Evolutionary conservation across 2,797 vertebrate species (phyloP).

Genomic region (Pipistrellus nathusii): DNA sequence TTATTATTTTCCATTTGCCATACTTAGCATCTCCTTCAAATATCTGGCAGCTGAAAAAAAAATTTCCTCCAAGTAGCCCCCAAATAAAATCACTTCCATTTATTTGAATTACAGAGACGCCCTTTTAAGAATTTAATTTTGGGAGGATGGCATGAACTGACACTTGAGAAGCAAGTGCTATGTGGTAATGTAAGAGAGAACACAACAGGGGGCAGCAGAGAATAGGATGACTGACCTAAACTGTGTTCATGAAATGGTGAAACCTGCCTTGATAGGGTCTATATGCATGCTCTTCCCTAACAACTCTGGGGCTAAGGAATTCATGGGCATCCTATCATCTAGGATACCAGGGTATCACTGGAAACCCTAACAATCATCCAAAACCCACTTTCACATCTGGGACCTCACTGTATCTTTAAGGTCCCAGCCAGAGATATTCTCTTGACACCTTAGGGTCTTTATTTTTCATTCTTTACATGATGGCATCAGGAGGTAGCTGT

Average conservation of each 20-base stretch:
- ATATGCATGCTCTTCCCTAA: neutral
- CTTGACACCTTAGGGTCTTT: neutral
- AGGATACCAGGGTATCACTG: neutral
- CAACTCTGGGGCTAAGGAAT: neutral
- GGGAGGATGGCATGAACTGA: neutral
- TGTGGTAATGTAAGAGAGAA: neutral
- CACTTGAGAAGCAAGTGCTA: neutral
- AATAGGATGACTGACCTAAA: neutral
- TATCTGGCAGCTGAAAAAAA: neutral
- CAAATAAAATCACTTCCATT: constrained; percentile 7
- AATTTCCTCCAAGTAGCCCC: neutral
- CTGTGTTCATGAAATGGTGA: neutral
- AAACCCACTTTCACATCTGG: neutral
- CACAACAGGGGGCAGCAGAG: neutral
- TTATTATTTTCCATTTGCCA: neutral
- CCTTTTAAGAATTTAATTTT: neutral
- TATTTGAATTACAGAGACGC: neutral
- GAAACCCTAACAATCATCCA: neutral
- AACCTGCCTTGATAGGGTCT: neutral
- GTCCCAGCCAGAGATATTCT: neutral
- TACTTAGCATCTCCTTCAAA: neutral
- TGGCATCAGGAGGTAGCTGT: neutral
- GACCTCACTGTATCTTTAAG: neutral
- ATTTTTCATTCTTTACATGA: neutral
- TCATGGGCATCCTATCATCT: neutral